phyloP scores from a whole-genome alignment of 2,113 vertebrate species.

The Malurus alboscapulatus region DNA sequence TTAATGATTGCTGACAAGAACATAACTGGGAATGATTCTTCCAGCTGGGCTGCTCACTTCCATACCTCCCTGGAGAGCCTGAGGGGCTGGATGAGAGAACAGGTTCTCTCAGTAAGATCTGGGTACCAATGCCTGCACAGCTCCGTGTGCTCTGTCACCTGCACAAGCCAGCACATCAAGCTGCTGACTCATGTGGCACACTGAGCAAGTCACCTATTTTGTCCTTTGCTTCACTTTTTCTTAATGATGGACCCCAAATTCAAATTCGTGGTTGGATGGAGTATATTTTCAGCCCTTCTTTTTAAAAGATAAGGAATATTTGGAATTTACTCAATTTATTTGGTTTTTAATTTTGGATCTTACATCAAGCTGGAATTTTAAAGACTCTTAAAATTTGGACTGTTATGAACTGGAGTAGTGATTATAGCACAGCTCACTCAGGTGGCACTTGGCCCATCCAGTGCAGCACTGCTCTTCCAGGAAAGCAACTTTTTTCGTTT shows the following conservation, averaged over 20 bases:
- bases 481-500: neutral
- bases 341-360: neutral
- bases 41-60: neutral
- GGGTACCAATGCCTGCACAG: neutral
- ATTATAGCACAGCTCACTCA: neutral
- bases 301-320: neutral
- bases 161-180: neutral
- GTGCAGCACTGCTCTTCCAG: neutral
- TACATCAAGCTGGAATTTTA: neutral
- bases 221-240: neutral
- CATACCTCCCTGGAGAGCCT: neutral
- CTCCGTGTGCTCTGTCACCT: neutral
- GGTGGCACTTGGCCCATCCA: neutral
- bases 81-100: neutral
- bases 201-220: neutral
- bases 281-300: neutral
- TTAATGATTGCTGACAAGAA: neutral
- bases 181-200: neutral
- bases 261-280: neutral
- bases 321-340: neutral
- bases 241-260: neutral
- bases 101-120: neutral
- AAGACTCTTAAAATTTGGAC: neutral
- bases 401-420: neutral
- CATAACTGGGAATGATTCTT: neutral